Base-by-base conservation (phyloP, 2,888 invertebrate genomes). In the Morpho helenor region DNA sequence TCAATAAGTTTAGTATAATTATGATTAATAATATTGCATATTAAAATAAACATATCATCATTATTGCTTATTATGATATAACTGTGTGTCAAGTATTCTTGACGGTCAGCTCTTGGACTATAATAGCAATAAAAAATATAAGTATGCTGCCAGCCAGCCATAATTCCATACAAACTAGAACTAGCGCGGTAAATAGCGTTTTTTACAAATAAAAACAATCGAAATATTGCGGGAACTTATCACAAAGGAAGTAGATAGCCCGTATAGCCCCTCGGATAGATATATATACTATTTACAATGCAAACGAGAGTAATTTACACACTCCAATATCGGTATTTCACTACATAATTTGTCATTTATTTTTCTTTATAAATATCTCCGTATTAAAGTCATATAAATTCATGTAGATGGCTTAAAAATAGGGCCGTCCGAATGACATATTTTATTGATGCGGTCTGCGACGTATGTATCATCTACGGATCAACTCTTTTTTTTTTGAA, bases 291-390 rank as follows among this genome's bases (percentile, higher is more conserved):
- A 89, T 89, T 82, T 89, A 89, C 88, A 89, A 73, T 76, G 88
- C 86, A 87, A 87, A 85, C 79, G 76, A 87, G 77, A 80, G 74
- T 79, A 80, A 82, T 79, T 79, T 82, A 80, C 74, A 84, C 77
- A 59, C 52, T 54, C 77, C 76, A 73, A 31, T 73, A 56, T 31
- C 52, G 74, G 74, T 73, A 44, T 22, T 55, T 80, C 79, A 81
- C 84, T 87, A 87, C 81, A 79, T 82, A 85, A 85, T 87, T 87
- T 89, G 86, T 88, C 82, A 84, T 85, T 84, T 84, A 77, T 73
- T 49, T 50, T 57, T 54, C 71, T 77, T 77, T 77, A 84, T 87
- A 87, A 84, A 87, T 85, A 87, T 73, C 69, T 79, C 69, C 77
- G 72, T 73, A 73, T 73, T 80, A 80, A 77, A 80, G 73, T 80